Conservation (phyloP, 2,888 invertebrate genomes). For the Tubulanus polymorphus region DNA sequence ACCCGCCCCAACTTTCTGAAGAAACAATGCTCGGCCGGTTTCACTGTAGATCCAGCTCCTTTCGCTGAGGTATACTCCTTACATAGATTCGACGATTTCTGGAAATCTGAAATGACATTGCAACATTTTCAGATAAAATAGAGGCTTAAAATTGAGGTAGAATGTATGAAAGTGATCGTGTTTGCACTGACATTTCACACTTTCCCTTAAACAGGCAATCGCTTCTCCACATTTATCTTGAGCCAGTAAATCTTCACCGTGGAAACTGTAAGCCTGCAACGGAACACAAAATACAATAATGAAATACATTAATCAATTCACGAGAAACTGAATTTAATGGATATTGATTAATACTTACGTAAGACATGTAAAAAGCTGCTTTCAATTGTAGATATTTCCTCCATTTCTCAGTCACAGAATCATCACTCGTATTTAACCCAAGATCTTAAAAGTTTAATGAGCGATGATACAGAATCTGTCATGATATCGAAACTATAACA, state of each 20-base stretch:
- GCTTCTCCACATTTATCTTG: constrained; percentile 66
- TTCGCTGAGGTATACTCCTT: constrained; percentile 60
- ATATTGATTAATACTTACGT: constrained; percentile 54
- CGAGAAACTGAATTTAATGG: no score
- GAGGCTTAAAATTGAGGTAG: background rate
- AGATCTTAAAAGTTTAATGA: constrained; percentile 53
- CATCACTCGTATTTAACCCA: constrained; percentile 57
- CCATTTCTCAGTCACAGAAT: constrained; percentile 60
- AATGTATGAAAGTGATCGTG: background rate
- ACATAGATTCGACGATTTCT: constrained; percentile 57
- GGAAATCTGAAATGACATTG: constrained; percentile 50
- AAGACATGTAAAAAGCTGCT: constrained; percentile 61
- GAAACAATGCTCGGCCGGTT: constrained; percentile 62
- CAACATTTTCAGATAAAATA: background rate
- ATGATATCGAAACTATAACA: background rate
- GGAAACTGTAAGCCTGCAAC: constrained; percentile 62
- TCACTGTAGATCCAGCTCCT: constrained; percentile 60
- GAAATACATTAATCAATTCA: background rate
- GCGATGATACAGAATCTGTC: no score
- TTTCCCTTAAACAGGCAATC: constrained; percentile 61
- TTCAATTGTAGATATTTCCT: constrained; percentile 62
- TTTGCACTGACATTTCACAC: constrained; percentile 52
- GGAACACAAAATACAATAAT: constrained; percentile 6
- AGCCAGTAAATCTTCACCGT: constrained; percentile 60
- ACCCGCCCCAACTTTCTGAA: constrained; percentile 60